Conservation (phyloP, 2,113 vertebrate genomes). For the Strigops habroptila region DNA sequence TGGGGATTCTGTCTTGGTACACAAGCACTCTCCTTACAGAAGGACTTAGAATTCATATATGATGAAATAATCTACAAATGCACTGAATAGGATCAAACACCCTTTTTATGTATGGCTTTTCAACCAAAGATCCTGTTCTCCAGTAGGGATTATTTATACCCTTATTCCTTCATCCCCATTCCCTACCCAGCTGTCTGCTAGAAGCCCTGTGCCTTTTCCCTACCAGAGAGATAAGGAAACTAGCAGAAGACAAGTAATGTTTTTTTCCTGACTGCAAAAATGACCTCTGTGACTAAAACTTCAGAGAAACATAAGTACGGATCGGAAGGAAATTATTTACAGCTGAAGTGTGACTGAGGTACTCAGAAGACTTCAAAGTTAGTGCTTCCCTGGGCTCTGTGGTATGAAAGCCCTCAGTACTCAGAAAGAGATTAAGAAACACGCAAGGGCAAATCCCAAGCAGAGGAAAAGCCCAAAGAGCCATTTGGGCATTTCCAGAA, state of each 20-base stretch:
- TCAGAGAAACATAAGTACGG: not conserved
- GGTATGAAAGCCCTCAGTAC: not conserved
- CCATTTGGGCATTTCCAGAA: conserved; percentile 5
- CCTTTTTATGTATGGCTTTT: not conserved
- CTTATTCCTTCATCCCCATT: not conserved
- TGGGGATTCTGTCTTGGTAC: not conserved
- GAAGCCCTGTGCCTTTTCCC: not conserved
- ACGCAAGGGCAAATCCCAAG: not conserved
- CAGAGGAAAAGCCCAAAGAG: not conserved
- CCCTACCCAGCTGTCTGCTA: not conserved
- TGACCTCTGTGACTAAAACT: not conserved
- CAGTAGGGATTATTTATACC: not conserved
- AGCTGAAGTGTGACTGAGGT: not conserved
- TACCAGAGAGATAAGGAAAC: not conserved
- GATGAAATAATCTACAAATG: not conserved
- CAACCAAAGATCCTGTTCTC: not conserved
- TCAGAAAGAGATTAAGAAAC: not conserved
- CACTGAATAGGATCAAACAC: not conserved
- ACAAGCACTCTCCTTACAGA: not conserved
- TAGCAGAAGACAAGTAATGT: not conserved
- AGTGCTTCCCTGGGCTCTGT: not conserved
- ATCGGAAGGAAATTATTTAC: conserved; percentile 1
- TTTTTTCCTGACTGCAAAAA: not conserved
- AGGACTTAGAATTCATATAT: not conserved
- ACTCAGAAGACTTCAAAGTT: conserved; percentile 3